Evolutionary conservation across 1,140 invertebrate genomes (phyloP).

Genomic region (Cyclina sinensis): DNA sequence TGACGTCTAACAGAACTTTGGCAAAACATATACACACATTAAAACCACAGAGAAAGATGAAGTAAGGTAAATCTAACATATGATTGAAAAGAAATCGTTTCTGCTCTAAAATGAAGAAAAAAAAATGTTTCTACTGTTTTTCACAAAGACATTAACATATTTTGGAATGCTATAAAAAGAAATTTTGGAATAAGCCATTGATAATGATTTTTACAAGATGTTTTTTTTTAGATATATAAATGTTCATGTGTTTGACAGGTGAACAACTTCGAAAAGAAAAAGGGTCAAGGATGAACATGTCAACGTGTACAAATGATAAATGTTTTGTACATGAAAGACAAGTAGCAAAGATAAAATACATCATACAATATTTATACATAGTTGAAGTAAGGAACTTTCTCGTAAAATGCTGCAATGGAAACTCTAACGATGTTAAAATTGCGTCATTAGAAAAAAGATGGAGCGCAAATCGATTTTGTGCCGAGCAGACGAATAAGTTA

Average conservation of each 20-base stretch:
- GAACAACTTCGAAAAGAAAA: too few species aligned
- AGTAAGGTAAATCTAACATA: too few species aligned
- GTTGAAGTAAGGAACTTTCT: neutral
- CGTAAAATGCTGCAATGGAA: neutral
- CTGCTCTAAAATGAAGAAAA: too few species aligned
- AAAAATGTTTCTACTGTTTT: neutral
- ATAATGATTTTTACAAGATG: neutral
- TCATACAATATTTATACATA: neutral
- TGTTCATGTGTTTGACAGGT: too few species aligned
- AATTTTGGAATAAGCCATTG: neutral
- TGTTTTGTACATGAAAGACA: slow-evolving; percentile 1
- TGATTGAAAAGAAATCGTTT: too few species aligned
- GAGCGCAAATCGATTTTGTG: slow-evolving; percentile 13
- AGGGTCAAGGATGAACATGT: too few species aligned
- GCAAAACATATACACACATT: neutral
- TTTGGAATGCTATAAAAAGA: slow-evolving; percentile 16
- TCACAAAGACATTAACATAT: neutral
- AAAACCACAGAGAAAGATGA: too few species aligned
- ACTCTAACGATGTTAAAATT: too few species aligned
- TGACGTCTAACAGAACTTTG: neutral
- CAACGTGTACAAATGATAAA: too few species aligned
- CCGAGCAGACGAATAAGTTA: neutral
- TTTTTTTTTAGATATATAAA: too few species aligned
- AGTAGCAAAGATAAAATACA: neutral
- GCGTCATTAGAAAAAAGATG: neutral